Base-by-base conservation (phyloP, 1,140 invertebrate genomes). In the Nebria ingens region DNA sequence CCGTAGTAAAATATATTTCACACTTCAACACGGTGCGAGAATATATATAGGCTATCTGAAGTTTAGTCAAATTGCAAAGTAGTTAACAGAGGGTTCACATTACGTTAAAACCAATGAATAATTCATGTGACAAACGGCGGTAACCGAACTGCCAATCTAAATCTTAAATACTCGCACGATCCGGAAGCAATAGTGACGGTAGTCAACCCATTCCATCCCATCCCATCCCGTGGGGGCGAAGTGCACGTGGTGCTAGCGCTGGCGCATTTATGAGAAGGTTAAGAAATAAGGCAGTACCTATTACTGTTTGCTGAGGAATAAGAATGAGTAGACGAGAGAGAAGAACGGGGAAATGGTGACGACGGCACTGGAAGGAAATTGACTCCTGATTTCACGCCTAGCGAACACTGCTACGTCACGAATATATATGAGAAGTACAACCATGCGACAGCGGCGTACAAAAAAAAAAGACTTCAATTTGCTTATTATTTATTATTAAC, bases 401-500 rank as follows among this genome's bases (percentile, higher is more conserved):
- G 51, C 58, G 58, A 55, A 51, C 58, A 45, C 55, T 15, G 51
- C 52, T 51, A 59, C 55, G 40, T 17, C 54, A 45, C 9, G 55
- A 56, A 59, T 59, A 56, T 59, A 59, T 59, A 59, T 56, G 55
- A 59, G 58, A 59, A 51, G 56, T 55, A 55, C 51, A 51, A 56
- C 54, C 51, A n/a, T n/a, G n/a, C n/a, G n/a, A 21, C 57, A 58
- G 40, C 3, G 40, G 15, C 40, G 40, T 45, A 17, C 9, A 34
- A 6, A 34, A 34, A 34, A 34, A n/a, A 34, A 6, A n/a, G n/a
- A n/a, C n/a, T n/a, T n/a, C n/a, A n/a, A n/a, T n/a, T n/a, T n/a
- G n/a, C n/a, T n/a, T n/a, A n/a, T n/a, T n/a, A n/a, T n/a, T n/a
- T n/a, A n/a, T n/a, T n/a, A n/a, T n/a, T n/a, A n/a, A n/a, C n/a